Base-by-base conservation (phyloP, 2,888 invertebrate species). In the Diachrysia chrysitis region DNA sequence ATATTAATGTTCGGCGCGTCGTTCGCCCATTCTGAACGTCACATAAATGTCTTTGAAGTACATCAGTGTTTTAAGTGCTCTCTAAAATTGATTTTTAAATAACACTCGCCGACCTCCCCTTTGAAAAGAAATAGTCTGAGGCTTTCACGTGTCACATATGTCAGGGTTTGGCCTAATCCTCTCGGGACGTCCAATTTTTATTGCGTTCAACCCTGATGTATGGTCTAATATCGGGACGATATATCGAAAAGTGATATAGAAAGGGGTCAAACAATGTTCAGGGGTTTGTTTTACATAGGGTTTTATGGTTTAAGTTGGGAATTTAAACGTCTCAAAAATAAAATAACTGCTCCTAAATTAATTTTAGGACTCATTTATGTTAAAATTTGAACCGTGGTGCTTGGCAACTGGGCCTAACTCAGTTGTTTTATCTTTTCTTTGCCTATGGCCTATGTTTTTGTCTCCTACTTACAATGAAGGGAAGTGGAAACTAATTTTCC, bases 151-250 rank as follows among this genome's bases (percentile, higher is more conserved):
- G 94, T 93, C 95, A 91, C 95, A 94, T 95, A 90, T 87, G 91
- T 94, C 94, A 94, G 92, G 90, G 92, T 93, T 93, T 92, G 90
- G 86, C 88, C 90, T 93, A 93, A 95, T 94, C 93, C 93, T 88
- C 86, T 83, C 78, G 92, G 94, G 93, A 91, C 89, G 86, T 90
- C 87, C 92, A 88, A 92, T 92, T 94, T 93, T 95, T 95, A 95
- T 95, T 95, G 91, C 92, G 81, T 89, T 90, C 88, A 87, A 87
- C 89, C 90, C 91, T 94, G 94, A 94, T 93, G 84, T 91, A 93
- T 88, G 88, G 88, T 76, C 83, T 90, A 92, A 93, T 94, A 94
- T 92, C 87, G 89, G 84, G 84, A 88, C 90, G 89, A 91, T 92
- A 92, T 87, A 91, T 87, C 83, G 85, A 84, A 86, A 86, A 88